These are phyloP conservation scores for Baryphthengus martii DNA, from an alignment of 2,113 vertebrate genomes.

Conservation along the genomic window DNA sequence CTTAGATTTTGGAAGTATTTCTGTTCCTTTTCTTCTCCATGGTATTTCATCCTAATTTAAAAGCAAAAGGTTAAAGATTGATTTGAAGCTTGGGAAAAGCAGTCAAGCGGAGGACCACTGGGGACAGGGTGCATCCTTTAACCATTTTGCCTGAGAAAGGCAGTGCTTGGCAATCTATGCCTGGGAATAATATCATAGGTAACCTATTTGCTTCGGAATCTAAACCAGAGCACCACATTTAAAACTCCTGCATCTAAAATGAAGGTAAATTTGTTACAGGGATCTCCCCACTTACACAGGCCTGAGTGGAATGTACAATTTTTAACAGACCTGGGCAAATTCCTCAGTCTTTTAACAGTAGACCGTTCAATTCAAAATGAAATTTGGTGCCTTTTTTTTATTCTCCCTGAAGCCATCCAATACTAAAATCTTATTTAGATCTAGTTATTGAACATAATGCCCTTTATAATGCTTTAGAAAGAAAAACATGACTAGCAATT, in stretches of 20 bases:
- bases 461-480: background rate
- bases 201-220: slow-evolving; percentile 39
- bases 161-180: background rate
- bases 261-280: background rate
- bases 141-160: background rate
- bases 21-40: background rate
- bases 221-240: background rate
- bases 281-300: background rate
- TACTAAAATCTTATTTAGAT: background rate
- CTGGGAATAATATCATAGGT: slow-evolving; percentile 24
- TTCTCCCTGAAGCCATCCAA: background rate
- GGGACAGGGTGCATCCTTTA: background rate
- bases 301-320: background rate
- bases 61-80: slow-evolving; percentile 59
- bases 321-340: background rate
- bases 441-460: background rate
- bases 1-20: background rate
- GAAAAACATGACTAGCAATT: background rate
- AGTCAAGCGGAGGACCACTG: slow-evolving; percentile 32
- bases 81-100: slow-evolving; percentile 59
- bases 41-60: background rate
- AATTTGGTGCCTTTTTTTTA: background rate
- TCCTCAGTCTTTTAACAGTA: background rate
- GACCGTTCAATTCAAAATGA: background rate
- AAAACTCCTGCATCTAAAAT: background rate